Evolutionary conservation across 2,113 vertebrate genomes (phyloP), one percentile per base, ranked within the genome.

Genomic region (Pan paniscus): DNA sequence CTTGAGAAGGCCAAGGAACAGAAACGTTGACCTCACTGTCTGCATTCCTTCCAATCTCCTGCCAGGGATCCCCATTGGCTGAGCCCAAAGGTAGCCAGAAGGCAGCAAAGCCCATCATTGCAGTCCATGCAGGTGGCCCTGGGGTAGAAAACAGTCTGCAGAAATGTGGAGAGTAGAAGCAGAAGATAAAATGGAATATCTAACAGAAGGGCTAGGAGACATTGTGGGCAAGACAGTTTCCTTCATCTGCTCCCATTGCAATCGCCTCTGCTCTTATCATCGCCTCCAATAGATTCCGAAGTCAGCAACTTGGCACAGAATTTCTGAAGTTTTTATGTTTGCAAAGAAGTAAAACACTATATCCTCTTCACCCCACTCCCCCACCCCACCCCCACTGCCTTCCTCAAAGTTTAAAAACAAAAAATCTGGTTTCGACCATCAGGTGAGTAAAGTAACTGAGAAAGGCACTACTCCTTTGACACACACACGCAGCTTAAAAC

Each of bases 241-340:
- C 6, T 25, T 22, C 40, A 61, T 61, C 52, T 32, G 70, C 27
- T 78, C 32, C 46, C 10, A 10, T 35, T 76, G 32, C 2, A 55
- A 4, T n/a, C 35, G 17, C 89, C 48, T 92, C 93, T 97, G 72
- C 48, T 86, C 89, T 90, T 80, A 55, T 90, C 76, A 38, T 93
- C 27, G n/a, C 12, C 18, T 10, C 30, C 16, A 20, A 2, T 8
- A 59, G 23, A 32, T 79, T 96, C 27, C 91, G 20, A 73, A 38
- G 55, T 93, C 88, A 94, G 59, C 9, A 82, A 88, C 52, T 52
- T 91, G 89, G 55, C 79, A 80, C 8, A 67, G 52, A 38, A 48
- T 79, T 92, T 96, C 55, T 50, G 12, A 89, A 81, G 16, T 6
- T 83, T 95, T 86, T 82, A 52, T 68, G 61, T 89, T 89, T n/a